phyloP scores from a whole-genome alignment of 2,888 invertebrate species.

The Monoplex corrugatus region DNA sequence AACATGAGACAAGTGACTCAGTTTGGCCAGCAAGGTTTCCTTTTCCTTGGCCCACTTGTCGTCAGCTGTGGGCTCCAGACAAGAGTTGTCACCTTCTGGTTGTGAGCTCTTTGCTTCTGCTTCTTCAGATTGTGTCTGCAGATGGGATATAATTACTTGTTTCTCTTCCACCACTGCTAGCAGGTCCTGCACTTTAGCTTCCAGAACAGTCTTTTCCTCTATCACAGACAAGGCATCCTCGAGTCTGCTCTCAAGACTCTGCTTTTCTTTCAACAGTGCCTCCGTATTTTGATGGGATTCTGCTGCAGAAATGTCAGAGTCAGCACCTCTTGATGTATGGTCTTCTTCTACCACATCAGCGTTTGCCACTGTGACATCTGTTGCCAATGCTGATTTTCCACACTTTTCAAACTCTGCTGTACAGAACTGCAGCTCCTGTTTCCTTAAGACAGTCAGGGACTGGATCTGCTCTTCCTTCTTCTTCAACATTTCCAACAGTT shows the following conservation, averaged over 20 bases:
- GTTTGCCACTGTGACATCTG: no score
- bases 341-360: no score
- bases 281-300: neutral
- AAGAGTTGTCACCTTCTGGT: neutral
- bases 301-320: neutral
- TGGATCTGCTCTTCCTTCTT: slow-evolving; percentile 34
- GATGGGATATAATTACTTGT: slow-evolving; percentile 4
- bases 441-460: neutral
- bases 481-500: slow-evolving; percentile 27
- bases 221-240: neutral
- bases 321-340: neutral
- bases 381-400: neutral
- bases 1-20: neutral
- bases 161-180: slow-evolving; percentile 26
- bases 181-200: slow-evolving; percentile 43
- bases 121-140: neutral
- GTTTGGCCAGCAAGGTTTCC: neutral
- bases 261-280: slow-evolving; percentile 1
- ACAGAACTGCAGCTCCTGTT: neutral
- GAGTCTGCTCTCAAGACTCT: slow-evolving; percentile 23
- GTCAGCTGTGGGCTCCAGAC: neutral
- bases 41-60: neutral
- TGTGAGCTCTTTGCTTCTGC: neutral
- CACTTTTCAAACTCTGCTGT: neutral
- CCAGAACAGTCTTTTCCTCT: slow-evolving; percentile 40